Evolutionary conservation across 2,888 invertebrate genomes (phyloP), one percentile per base, ranked within the genome.

Genomic region (Cetonia aurata): DNA sequence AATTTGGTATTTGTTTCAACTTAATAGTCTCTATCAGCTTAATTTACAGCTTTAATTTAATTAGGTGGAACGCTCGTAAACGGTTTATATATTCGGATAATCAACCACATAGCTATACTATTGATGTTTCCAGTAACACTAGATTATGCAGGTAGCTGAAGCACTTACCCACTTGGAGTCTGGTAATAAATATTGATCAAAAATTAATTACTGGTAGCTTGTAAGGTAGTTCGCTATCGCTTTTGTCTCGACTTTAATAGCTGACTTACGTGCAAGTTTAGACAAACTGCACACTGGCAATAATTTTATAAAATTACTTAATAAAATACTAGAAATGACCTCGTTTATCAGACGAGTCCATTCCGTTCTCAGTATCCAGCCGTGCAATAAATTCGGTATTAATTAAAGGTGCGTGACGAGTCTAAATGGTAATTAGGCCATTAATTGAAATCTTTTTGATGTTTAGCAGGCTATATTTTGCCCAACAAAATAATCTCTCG

Each of bases 251-350:
- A 13, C 37, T 65, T 62, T 66, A 56, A 66, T 66, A 42, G 46
- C 44, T 31, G 55, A 60, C 42, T 56, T 65, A 55, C 55, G 60
- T 53, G 69, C 41, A 69, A 62, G 52, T 12, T 56, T 15, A 19
- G 25, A 69, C 33, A 57, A 42, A 69, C 52, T 69, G 42, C 55
- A 53, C 44, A 31, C 37, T 31, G 46, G 52, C 12, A 67, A 55
- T 62, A 41, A 53, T 50, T 62, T 42, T 62, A 44, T 69, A 69
- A 62, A 62, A 62, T 69, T 25, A 53, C 62, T 52, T 52, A 62
- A 69, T 50, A 65, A 56, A 46, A 62, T 19, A 33, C 31, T 48
- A 62, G 13, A 50, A 62, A 48, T 62, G 13, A 13, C 62, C 12
- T 33, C n/a, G 37, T 50, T 50, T 66, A 31, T 33, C 25, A 31